Base-by-base conservation (phyloP, 2,888 invertebrate genomes). In the Tenthredo amoena region DNA sequence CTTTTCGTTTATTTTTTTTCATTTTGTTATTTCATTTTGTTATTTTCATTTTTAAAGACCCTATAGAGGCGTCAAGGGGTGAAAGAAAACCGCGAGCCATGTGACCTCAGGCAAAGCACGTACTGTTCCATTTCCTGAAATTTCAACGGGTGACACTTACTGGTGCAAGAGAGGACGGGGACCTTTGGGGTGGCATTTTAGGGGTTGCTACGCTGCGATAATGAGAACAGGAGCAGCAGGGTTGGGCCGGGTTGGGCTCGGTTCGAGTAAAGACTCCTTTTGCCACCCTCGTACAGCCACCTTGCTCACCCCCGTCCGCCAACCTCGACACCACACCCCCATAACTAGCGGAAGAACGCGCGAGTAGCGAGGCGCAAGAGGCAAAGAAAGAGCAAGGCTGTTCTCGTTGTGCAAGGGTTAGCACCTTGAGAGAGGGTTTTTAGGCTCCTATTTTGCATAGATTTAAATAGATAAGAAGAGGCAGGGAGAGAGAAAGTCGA, bases 361-460 rank as follows among this genome's bases (percentile, higher is more conserved):
- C 43, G 82, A 83, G 62, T 77, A 77, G 47, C 55, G 77, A 55
- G 77, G 40, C 37, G 55, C 31, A n/a, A 34, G 47, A 47, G 12
- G 76, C 55, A 37, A 79, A 40, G 81, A 81, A 81, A 81, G 81
- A 81, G 81, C 58, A 43, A 58, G 40, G 62, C 50, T 55, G 50
- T 50, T 58, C 62, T 81, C 81, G 40, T 81, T 62, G 81, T 62
- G 81, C 81, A 81, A 91, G 92, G 91, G 91, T 91, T 92, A 91
- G 90, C 90, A 90, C 90, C 90, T 90, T 89, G 87, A 71, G 88
- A 87, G 89, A 90, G 91, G 91, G 91, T 90, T 93, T 93, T 92
- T 92, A 93, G 92, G 40, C 92, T 91, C 91, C 91, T 92, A 91
- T 92, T 93, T 93, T 93, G 93, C 93, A 93, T 93, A 93, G 93